These are phyloP conservation scores for Percina caprodes DNA, from an alignment of 2,113 vertebrate genomes.

Conservation along the genomic window DNA sequence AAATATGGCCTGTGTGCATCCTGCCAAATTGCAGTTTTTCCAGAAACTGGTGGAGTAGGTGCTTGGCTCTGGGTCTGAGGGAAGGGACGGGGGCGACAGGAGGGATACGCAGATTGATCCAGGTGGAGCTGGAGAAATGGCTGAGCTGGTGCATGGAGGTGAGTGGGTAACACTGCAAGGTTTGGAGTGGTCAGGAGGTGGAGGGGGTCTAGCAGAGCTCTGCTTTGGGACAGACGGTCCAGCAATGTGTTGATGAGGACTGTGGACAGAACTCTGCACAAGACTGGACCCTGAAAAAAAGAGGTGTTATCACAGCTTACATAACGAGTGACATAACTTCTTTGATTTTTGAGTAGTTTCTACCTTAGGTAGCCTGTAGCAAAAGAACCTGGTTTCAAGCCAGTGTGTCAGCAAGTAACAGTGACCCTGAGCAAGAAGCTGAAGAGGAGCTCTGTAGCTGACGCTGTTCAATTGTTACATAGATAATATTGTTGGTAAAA, in stretches of 20 bases:
- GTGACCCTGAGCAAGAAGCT: no score
- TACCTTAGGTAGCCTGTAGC: no score
- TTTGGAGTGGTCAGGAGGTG: neutral
- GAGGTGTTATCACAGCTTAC: neutral
- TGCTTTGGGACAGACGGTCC: neutral
- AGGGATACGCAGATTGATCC: neutral
- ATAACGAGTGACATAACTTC: neutral
- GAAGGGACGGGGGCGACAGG: neutral
- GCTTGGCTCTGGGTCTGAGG: neutral
- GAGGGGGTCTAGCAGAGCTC: neutral
- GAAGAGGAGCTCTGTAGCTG: no score
- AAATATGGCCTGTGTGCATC: constrained; percentile 78
- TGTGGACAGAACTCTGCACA: neutral
- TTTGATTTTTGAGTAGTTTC: neutral
- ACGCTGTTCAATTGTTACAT: no score
- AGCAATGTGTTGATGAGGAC: neutral
- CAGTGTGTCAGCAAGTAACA: no score
- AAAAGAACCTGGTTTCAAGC: no score
- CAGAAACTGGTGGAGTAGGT: constrained; percentile 70
- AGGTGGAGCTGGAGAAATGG: neutral
- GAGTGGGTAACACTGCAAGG: neutral
- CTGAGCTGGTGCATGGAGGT: neutral
- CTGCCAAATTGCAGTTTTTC: constrained; percentile 73
- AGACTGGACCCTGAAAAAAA: constrained; percentile 13
- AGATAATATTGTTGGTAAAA: no score